Evolutionary conservation across 2,888 invertebrate species (phyloP).

Genomic region (Cryptocephalus primarius): DNA sequence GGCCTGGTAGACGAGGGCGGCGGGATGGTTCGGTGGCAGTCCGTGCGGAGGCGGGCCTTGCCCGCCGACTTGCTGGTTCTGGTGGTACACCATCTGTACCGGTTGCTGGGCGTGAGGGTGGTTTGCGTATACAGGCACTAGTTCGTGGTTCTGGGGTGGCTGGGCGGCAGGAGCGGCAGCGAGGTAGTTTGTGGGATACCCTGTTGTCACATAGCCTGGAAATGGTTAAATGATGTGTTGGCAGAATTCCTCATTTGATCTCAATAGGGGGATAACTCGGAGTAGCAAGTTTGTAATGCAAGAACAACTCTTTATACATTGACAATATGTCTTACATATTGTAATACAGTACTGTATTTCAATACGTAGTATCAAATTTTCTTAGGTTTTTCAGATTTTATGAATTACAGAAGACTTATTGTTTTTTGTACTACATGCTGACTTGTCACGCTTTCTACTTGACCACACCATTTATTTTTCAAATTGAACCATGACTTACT

Average conservation of each 20-base stretch:
- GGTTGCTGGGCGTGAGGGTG: slow-evolving; percentile 9
- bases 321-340: too few species aligned
- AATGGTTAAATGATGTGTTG: slow-evolving; percentile 12
- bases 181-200: background rate
- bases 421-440: too few species aligned
- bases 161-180: background rate
- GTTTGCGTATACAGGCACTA: slow-evolving; percentile 21
- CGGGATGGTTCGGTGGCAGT: slow-evolving; percentile 20
- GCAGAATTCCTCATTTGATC: background rate
- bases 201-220: slow-evolving; percentile 14
- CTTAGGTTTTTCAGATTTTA: too few species aligned
- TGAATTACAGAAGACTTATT: too few species aligned
- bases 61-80: slow-evolving; percentile 9
- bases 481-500: background rate
- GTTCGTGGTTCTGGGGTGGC: slow-evolving; percentile 6
- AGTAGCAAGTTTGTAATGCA: too few species aligned
- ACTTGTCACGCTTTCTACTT: too few species aligned
- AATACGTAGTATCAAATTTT: too few species aligned
- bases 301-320: too few species aligned
- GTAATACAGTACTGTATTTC: too few species aligned
- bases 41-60: slow-evolving; percentile 8
- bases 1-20: slow-evolving; percentile 23
- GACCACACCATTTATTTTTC: background rate
- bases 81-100: slow-evolving; percentile 23
- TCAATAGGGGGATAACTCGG: too few species aligned